These are phyloP conservation scores for Encarsia formosa DNA, from an alignment of 2,888 invertebrate species.

Conservation along the genomic window DNA sequence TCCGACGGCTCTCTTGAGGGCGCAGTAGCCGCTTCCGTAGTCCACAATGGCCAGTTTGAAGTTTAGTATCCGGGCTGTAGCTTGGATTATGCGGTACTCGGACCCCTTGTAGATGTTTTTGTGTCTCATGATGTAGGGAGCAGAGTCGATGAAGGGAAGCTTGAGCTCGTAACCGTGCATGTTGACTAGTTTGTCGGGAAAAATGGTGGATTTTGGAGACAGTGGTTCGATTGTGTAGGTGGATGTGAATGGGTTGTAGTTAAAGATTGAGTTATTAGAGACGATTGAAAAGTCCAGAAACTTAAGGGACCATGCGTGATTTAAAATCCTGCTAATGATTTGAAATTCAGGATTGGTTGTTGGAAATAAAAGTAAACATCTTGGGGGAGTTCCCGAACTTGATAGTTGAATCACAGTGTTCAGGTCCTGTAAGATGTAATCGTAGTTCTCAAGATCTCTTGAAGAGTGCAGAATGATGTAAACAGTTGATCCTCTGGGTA, in stretches of 20 bases:
- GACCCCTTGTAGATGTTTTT: not conserved
- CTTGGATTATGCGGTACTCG: not conserved
- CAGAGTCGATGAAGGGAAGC: conserved; percentile 4
- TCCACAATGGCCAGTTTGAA: not conserved
- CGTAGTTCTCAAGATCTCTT: not conserved
- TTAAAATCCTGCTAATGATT: not conserved
- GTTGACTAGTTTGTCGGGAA: conserved; percentile 10
- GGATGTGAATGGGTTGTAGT: conserved; percentile 7
- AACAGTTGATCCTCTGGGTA: conserved; percentile 1
- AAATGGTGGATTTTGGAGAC: not conserved
- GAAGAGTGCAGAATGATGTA: conserved; percentile 3
- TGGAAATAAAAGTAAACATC: conserved; percentile 1
- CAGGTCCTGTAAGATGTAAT: too few relatives aligned
- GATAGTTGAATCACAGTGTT: not conserved
- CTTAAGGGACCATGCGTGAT: conserved; percentile 9
- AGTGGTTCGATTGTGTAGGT: not conserved
- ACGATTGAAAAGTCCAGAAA: conserved; percentile 13
- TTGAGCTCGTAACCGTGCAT: not conserved
- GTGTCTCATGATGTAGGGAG: conserved; percentile 4
- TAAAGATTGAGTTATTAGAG: not conserved
- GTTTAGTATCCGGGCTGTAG: not conserved
- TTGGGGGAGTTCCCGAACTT: not conserved
- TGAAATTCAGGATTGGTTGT: not conserved
- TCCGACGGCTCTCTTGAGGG: not conserved
- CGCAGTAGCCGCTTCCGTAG: not conserved